Conservation (phyloP, 1,140 invertebrate species). For the Pseudobourletiella spinata region DNA sequence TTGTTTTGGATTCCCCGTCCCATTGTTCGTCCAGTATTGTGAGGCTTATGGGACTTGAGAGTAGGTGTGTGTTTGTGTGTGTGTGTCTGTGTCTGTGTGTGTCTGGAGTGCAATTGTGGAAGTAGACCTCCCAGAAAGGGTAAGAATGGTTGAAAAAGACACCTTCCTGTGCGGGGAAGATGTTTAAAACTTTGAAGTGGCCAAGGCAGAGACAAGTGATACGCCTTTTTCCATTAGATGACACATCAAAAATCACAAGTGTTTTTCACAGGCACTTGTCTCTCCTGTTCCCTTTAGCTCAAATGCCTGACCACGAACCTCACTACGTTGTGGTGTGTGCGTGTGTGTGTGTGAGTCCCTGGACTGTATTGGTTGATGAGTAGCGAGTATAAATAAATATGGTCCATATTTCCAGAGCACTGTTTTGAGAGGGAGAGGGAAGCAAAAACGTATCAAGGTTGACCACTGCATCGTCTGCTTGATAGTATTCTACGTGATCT, state of each 20-base stretch:
- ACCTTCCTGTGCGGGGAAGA: constrained; percentile 23
- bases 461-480: neutral
- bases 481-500: neutral
- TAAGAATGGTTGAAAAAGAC: constrained; percentile 19
- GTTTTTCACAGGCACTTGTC: constrained; percentile 32
- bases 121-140: constrained; percentile 23
- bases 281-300: neutral
- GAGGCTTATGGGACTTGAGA: too few species aligned
- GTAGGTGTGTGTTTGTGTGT: too few species aligned
- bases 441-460: neutral
- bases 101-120: too few species aligned
- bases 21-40: too few species aligned
- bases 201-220: constrained; percentile 17
- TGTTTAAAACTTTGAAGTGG: constrained; percentile 18
- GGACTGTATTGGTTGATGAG: too few species aligned
- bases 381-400: too few species aligned
- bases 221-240: constrained; percentile 34
- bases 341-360: too few species aligned
- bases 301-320: neutral
- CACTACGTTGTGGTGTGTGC: neutral
- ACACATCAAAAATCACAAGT: constrained; percentile 24
- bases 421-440: too few species aligned
- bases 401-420: too few species aligned
- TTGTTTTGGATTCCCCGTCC: too few species aligned
- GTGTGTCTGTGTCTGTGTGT: too few species aligned